Evolutionary conservation across 2,888 invertebrate species (phyloP).

Genomic region (Melieria crassipennis): DNA sequence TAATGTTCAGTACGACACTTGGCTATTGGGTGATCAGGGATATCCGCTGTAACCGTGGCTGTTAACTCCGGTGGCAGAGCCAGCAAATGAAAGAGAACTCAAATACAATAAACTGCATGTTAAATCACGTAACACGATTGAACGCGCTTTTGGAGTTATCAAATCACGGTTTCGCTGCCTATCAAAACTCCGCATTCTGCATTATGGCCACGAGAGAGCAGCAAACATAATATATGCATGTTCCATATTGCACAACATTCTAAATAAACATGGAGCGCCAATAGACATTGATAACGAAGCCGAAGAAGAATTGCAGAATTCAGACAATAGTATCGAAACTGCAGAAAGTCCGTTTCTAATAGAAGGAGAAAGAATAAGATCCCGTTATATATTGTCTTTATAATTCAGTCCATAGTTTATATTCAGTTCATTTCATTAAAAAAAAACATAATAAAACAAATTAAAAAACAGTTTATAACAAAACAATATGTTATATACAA

Average conservation of each 20-base stretch:
- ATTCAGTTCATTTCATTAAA: too few relatives aligned
- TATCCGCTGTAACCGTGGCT: slow-evolving; percentile 35
- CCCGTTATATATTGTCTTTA: slow-evolving; percentile 2
- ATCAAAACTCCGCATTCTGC: slow-evolving; percentile 24
- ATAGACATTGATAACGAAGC: neutral
- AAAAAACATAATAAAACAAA: too few relatives aligned
- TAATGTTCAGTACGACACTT: slow-evolving; percentile 13
- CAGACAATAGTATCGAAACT: neutral
- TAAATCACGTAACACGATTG: slow-evolving; percentile 25
- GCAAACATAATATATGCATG: slow-evolving; percentile 29
- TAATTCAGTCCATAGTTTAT: neutral
- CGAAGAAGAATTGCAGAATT: neutral
- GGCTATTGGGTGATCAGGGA: slow-evolving; percentile 29
- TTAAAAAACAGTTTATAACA: too few relatives aligned
- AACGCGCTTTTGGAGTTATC: slow-evolving; percentile 34
- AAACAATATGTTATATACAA: too few relatives aligned
- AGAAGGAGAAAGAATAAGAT: slow-evolving; percentile 4
- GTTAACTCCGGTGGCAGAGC: slow-evolving; percentile 24
- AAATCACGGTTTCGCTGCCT: slow-evolving; percentile 33
- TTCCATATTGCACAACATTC: slow-evolving; percentile 28
- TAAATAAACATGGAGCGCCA: slow-evolving; percentile 9
- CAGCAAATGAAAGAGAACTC: slow-evolving; percentile 1
- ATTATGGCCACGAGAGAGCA: slow-evolving; percentile 30
- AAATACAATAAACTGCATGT: slow-evolving; percentile 33
- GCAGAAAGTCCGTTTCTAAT: neutral